phyloP scores from a whole-genome alignment of 2,113 vertebrate genomes.

The Trichechus manatus region DNA sequence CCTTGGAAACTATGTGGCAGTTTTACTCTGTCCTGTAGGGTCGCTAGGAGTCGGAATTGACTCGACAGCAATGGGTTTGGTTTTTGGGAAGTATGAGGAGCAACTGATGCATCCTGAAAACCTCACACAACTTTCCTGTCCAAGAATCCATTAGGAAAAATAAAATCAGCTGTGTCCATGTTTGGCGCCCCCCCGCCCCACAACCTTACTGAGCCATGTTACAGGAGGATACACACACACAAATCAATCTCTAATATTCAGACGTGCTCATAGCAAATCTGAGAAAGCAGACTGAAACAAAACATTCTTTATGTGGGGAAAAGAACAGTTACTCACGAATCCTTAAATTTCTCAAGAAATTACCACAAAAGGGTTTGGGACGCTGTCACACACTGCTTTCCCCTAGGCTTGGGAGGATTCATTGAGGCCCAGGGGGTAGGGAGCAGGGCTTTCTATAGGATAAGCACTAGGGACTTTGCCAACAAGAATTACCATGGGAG shows the following conservation, averaged over 20 bases:
- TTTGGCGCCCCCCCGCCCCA: not conserved
- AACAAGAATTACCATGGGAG: not conserved
- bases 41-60: too few species aligned
- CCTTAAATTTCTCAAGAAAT: constrained; percentile 22
- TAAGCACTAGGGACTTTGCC: not conserved
- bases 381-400: not conserved
- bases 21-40: too few species aligned
- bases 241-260: not conserved
- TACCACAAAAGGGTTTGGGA: not conserved
- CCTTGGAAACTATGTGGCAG: too few species aligned
- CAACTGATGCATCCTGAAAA: not conserved
- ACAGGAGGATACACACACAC: not conserved
- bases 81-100: constrained; percentile 39
- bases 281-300: constrained; percentile 15
- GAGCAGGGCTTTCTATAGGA: not conserved
- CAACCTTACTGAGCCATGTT: not conserved
- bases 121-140: not conserved
- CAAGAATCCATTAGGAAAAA: constrained; percentile 27
- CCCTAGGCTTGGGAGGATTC: not conserved
- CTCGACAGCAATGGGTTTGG: not conserved
- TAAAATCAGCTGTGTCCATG: not conserved
- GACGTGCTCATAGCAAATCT: not conserved
- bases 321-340: not conserved
- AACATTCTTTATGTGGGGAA: not conserved
- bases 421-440: not conserved